Conservation (phyloP, 2,797 vertebrate species). For the Coreius guichenoti region DNA sequence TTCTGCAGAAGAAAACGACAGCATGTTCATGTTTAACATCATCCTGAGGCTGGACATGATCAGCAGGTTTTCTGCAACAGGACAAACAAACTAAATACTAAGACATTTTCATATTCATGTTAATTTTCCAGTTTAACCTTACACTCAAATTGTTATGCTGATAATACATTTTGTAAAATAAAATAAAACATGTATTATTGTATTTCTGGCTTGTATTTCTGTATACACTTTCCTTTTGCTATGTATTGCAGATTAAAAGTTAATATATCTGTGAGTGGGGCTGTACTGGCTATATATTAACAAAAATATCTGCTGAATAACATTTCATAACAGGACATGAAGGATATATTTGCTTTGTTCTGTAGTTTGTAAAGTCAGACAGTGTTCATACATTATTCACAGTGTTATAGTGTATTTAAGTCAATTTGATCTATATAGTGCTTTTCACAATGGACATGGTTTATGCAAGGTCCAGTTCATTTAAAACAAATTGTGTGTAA, state of each 20-base stretch:
- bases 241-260: background rate
- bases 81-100: too few relatives aligned
- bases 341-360: background rate
- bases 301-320: background rate
- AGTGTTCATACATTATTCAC: background rate
- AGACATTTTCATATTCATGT: background rate
- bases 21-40: too few relatives aligned
- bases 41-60: too few relatives aligned
- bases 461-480: background rate
- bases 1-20: too few relatives aligned
- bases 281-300: background rate
- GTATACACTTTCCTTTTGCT: background rate
- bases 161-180: background rate
- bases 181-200: too few relatives aligned
- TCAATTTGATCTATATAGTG: background rate
- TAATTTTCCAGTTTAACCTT: background rate
- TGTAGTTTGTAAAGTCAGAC: background rate
- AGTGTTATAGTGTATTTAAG: background rate
- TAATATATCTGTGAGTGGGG: background rate
- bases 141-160: background rate
- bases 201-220: constrained; percentile 2
- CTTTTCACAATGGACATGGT: background rate
- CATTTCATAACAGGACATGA: background rate
- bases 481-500: background rate
- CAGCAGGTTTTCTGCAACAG: too few relatives aligned